These are phyloP conservation scores for Prostheceraeus crozeri DNA, from an alignment of 2,888 invertebrate genomes.

Conservation along the genomic window DNA sequence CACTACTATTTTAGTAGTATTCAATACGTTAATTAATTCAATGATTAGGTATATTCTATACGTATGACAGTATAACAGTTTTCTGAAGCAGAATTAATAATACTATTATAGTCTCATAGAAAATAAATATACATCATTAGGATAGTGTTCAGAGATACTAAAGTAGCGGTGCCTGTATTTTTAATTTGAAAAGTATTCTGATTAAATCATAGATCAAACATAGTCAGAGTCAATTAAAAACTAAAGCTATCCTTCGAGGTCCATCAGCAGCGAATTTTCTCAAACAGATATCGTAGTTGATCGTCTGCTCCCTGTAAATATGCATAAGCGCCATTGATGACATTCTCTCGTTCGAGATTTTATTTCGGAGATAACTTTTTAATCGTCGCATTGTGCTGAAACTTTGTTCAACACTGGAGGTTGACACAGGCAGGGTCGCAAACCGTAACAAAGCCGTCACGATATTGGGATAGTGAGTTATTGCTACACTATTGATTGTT, in stretches of 20 bases:
- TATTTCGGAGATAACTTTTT: constrained; percentile 22
- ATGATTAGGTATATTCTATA: too few relatives aligned
- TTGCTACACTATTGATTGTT: not conserved
- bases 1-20: too few relatives aligned
- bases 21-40: too few relatives aligned
- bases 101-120: too few relatives aligned
- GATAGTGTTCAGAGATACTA: too few relatives aligned
- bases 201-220: too few relatives aligned
- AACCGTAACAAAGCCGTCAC: constrained; percentile 19
- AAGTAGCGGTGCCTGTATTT: too few relatives aligned
- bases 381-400: constrained; percentile 28
- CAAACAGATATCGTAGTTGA: constrained; percentile 14
- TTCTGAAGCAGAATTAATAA: too few relatives aligned
- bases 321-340: constrained; percentile 16
- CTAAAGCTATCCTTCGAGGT: constrained; percentile 1
- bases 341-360: constrained; percentile 20
- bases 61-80: too few relatives aligned
- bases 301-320: not conserved
- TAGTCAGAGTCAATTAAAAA: constrained; percentile 24
- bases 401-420: constrained; percentile 5
- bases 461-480: not conserved
- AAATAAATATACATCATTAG: too few relatives aligned
- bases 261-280: constrained; percentile 12
- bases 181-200: too few relatives aligned
- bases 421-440: constrained; percentile 26